phyloP scores from a whole-genome alignment of 2,113 vertebrate species.

The Pygoscelis adeliae region DNA sequence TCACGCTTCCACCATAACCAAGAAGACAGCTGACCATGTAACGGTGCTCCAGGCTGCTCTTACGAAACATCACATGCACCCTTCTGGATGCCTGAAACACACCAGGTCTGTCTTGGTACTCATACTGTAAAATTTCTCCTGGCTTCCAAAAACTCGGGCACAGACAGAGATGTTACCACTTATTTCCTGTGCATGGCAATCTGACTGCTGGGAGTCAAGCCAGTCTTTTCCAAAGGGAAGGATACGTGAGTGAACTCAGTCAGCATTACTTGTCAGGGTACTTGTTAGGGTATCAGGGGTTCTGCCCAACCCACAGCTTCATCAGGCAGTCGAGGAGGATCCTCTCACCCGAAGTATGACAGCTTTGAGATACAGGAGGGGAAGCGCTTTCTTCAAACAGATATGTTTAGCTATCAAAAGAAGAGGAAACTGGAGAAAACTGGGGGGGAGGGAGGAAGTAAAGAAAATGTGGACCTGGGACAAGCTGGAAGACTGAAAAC shows the following conservation, averaged over 20 bases:
- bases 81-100: neutral
- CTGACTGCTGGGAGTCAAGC: neutral
- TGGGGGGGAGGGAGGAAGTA: rapidly evolving
- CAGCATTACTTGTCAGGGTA: neutral
- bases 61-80: neutral
- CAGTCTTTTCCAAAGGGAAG: neutral
- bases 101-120: rapidly evolving
- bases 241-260: neutral
- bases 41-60: neutral
- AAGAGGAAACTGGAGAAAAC: neutral
- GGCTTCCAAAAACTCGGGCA: neutral
- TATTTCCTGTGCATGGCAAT: neutral
- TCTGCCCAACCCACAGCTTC: neutral
- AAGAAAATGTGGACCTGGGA: neutral
- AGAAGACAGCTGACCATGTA: neutral
- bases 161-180: neutral
- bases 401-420: neutral
- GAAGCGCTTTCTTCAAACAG: neutral
- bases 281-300: neutral
- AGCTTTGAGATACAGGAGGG: neutral
- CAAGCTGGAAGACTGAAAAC: neutral
- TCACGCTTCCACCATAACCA: neutral
- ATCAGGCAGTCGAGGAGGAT: neutral
- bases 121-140: neutral
- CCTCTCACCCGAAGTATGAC: neutral